Conservation (phyloP, 1,140 invertebrate genomes). For the Platyscapa corneri region DNA sequence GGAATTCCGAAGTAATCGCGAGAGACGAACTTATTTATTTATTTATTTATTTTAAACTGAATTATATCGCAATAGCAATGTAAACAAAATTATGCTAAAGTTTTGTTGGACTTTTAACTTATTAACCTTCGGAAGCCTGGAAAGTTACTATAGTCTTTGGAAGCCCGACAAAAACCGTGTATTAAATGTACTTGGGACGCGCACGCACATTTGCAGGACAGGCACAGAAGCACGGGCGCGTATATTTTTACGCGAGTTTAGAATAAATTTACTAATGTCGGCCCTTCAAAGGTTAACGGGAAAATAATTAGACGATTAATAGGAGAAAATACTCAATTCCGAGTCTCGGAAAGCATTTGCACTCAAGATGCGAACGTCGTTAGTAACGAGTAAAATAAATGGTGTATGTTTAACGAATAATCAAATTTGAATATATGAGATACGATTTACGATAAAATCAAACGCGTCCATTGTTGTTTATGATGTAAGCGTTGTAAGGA, state of each 20-base stretch:
- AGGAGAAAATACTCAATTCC: neutral
- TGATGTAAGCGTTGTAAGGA: neutral
- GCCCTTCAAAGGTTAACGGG: neutral
- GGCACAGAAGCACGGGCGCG: neutral
- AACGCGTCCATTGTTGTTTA: constrained; percentile 6
- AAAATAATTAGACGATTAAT: neutral
- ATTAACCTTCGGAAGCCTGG: neutral
- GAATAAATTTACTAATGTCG: neutral
- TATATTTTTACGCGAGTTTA: neutral
- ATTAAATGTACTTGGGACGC: neutral
- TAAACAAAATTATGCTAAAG: neutral
- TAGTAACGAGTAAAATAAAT: neutral
- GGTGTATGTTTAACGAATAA: neutral
- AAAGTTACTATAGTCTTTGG: neutral
- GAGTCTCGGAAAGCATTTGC: neutral
- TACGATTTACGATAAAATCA: neutral
- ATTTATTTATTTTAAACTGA: constrained; percentile 21
- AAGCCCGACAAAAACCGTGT: neutral
- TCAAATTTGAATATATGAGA: neutral
- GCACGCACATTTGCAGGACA: no score
- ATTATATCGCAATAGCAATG: neutral
- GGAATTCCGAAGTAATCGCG: neutral
- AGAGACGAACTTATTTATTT: constrained; percentile 6
- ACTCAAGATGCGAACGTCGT: neutral
- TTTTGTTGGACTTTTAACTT: neutral